Percentiles rank a stretch among this genome's conserved stretches.
Evolutionary conservation across 2,113 vertebrate genomes (phyloP).

Genomic region (Pagrus major): DNA sequence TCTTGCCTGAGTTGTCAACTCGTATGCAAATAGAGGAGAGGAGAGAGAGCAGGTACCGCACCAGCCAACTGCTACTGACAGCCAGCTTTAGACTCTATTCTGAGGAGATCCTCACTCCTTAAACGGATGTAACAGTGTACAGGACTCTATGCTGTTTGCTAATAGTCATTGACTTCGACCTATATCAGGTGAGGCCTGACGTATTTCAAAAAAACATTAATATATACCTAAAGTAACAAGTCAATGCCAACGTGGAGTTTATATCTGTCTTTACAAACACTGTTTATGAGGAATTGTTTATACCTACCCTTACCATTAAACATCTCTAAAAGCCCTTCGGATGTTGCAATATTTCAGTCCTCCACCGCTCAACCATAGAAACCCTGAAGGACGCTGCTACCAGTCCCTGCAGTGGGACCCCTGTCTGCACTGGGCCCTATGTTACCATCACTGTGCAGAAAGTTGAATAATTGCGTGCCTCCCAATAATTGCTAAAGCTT

Average conservation of each 20-base stretch:
- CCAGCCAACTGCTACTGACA: neutral
- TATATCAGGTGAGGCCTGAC: neutral
- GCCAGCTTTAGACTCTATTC: neutral
- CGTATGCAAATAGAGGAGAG: constrained; percentile 20
- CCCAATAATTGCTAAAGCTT: neutral
- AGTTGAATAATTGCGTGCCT: neutral
- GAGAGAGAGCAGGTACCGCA: neutral
- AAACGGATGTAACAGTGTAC: neutral
- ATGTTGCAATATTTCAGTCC: neutral
- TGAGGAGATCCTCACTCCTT: neutral
- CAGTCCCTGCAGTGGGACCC: neutral
- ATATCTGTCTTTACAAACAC: too few relatives aligned
- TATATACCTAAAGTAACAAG: neutral
- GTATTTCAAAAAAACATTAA: neutral
- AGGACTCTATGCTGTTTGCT: neutral
- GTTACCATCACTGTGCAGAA: neutral
- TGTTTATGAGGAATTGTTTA: too few relatives aligned
- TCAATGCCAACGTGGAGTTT: neutral
- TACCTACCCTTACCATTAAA: too few relatives aligned
- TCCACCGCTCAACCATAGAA: neutral
- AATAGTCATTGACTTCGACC: neutral
- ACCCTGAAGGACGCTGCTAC: neutral
- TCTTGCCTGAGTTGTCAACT: constrained; percentile 22
- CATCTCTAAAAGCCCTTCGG: too few relatives aligned
- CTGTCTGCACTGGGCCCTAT: neutral